These are phyloP conservation scores for Trachelus troglodyta DNA, from an alignment of 2,888 invertebrate genomes.

Conservation along the genomic window DNA sequence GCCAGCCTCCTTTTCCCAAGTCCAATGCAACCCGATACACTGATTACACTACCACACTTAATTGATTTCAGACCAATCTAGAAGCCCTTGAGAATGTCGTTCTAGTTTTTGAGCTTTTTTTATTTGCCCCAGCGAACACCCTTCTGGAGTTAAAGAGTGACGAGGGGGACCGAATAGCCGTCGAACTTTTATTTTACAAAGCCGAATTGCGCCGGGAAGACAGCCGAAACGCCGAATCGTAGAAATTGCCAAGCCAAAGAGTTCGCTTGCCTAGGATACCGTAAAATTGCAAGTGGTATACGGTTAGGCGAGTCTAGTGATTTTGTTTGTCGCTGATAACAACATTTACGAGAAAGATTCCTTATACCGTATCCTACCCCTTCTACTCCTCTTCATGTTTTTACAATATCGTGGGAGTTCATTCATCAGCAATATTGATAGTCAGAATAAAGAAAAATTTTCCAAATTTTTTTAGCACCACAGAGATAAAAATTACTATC, in stretches of 20 bases:
- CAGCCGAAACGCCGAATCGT: background rate
- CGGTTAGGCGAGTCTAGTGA: background rate
- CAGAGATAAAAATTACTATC: background rate
- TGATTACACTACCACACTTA: constrained; percentile 60
- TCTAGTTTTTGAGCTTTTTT: constrained; percentile 32
- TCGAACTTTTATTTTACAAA: background rate
- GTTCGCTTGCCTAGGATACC: background rate
- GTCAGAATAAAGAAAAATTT: background rate
- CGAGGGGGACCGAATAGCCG: background rate
- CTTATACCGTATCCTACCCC: background rate
- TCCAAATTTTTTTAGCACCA: background rate
- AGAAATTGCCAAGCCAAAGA: background rate
- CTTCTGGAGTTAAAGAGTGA: background rate
- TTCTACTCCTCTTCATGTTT: background rate
- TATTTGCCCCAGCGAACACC: constrained; percentile 6
- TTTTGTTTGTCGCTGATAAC: background rate
- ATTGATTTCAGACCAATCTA: constrained; percentile 63
- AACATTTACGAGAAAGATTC: background rate
- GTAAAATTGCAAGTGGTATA: background rate
- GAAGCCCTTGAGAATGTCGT: constrained; percentile 33
- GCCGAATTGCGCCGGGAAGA: background rate
- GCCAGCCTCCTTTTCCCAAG: constrained; percentile 5
- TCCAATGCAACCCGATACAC: constrained; percentile 46
- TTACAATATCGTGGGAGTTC: background rate
- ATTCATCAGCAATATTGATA: background rate